Percentiles rank a stretch among this genome's conserved stretches.
Conservation (phyloP, 2,113 vertebrate genomes). For the Choloepus hoffmanni region DNA sequence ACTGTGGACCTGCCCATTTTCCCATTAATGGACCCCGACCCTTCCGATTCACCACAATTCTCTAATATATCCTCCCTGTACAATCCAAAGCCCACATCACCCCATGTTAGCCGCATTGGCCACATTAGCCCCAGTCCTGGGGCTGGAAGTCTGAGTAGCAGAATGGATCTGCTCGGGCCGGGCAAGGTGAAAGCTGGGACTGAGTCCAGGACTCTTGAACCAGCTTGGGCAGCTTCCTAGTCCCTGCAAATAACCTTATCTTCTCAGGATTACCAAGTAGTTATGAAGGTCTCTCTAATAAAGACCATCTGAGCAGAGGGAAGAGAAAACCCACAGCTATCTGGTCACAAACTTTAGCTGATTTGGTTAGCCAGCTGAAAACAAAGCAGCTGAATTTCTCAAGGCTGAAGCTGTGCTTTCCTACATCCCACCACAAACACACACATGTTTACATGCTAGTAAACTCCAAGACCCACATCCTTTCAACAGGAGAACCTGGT, state of each 20-base stretch:
- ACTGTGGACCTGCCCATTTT: fast-evolving
- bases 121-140: too few species aligned
- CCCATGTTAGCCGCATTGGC: too few species aligned
- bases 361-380: not conserved
- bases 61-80: fast-evolving
- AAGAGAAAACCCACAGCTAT: not conserved
- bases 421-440: not conserved
- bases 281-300: not conserved
- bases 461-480: not conserved
- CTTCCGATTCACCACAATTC: too few species aligned
- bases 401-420: not conserved
- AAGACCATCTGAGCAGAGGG: not conserved
- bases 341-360: not conserved
- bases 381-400: not conserved
- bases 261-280: not conserved
- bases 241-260: not conserved
- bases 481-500: not conserved
- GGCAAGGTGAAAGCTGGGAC: not conserved
- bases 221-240: not conserved
- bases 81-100: not conserved
- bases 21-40: fast-evolving
- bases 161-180: not conserved
- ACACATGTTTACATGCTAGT: not conserved
- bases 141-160: not conserved
- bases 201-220: not conserved